Evolutionary conservation across 2,113 vertebrate species (phyloP).

Genomic region (Rhinolophus sinicus): DNA sequence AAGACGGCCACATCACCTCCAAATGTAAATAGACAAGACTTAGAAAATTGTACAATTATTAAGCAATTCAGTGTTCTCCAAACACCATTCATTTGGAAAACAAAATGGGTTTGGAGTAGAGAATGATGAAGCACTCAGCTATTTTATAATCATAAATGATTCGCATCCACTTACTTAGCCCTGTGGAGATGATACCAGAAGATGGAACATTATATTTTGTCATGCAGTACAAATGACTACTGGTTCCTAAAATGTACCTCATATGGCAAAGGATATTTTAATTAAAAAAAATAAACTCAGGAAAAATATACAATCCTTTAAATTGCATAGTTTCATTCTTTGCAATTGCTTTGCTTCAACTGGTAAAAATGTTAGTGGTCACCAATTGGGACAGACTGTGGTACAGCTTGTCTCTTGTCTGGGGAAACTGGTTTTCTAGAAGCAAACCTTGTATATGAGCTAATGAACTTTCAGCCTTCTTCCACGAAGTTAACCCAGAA

Average conservation of each 20-base stretch:
- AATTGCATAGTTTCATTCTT: not conserved
- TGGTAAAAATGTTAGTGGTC: not conserved
- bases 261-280: not conserved
- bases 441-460: not conserved
- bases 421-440: not conserved
- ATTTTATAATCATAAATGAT: conserved; percentile 31
- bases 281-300: not conserved
- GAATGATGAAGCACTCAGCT: not conserved
- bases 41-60: not conserved
- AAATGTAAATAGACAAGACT: not conserved
- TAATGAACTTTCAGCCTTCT: not conserved
- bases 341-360: not conserved
- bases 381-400: not conserved
- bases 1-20: not conserved
- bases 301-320: not conserved
- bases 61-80: not conserved
- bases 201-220: conserved; percentile 1
- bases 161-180: not conserved
- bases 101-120: not conserved
- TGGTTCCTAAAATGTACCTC: not conserved
- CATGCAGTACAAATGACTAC: not conserved
- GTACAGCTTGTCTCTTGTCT: not conserved
- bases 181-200: not conserved
- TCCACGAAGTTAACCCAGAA: not conserved
- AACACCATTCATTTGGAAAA: not conserved